These are phyloP conservation scores for Lophochroa leadbeateri DNA, from an alignment of 2,113 vertebrate species.

Conservation along the genomic window DNA sequence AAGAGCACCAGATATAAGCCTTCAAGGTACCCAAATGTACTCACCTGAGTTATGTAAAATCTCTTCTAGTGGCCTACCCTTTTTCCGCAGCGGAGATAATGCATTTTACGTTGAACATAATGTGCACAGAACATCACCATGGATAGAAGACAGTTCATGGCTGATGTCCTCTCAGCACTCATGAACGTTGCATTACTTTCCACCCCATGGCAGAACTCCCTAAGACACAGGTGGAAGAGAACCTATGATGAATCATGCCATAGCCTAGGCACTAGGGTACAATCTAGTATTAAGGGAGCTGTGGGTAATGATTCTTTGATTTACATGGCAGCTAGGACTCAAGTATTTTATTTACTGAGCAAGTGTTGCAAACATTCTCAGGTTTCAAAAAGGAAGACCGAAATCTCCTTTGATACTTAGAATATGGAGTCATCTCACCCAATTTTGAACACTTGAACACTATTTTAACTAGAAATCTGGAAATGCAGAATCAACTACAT, in stretches of 20 bases:
- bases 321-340: not conserved
- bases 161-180: not conserved
- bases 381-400: not conserved
- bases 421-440: not conserved
- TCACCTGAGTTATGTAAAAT: no score
- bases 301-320: not conserved
- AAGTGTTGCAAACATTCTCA: not conserved
- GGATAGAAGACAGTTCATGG: not conserved
- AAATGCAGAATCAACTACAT: not conserved
- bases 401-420: not conserved
- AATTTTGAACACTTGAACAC: not conserved
- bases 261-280: not conserved
- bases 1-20: not conserved
- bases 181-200: not conserved
- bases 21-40: not conserved
- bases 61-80: no score
- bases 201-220: not conserved
- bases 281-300: not conserved
- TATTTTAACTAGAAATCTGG: not conserved
- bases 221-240: not conserved
- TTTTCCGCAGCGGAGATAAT: not conserved
- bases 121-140: not conserved
- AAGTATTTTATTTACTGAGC: not conserved
- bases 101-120: not conserved
- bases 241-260: not conserved